These are phyloP conservation scores for Drosophila novamexicana DNA, from an alignment of 1,140 invertebrate species.

Conservation along the genomic window DNA sequence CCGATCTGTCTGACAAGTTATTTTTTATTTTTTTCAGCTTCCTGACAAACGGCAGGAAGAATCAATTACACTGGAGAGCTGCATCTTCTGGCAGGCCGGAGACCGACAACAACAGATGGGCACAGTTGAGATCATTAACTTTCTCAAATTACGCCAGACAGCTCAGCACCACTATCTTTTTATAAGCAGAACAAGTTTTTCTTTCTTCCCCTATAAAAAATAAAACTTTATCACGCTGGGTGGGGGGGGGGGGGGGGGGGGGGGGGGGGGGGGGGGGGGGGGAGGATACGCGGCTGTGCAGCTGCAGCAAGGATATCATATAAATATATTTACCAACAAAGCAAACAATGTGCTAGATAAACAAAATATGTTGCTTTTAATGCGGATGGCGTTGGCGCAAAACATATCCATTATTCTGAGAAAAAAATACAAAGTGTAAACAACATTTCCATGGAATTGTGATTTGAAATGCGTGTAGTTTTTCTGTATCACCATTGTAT, in stretches of 20 bases:
- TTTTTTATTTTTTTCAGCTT: conserved; percentile 55
- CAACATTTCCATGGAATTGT: conserved; percentile 36
- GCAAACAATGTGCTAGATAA: conserved; percentile 25
- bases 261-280: neutral
- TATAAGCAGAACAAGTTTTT: conserved; percentile 7
- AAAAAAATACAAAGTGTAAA: conserved; percentile 16
- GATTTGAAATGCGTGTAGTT: conserved; percentile 38
- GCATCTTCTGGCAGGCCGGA: conserved; percentile 43
- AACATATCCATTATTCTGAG: conserved; percentile 28
- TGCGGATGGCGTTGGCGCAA: neutral
- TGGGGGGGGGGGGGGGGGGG: neutral
- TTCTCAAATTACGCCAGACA: conserved; percentile 68
- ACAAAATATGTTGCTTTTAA: conserved; percentile 39
- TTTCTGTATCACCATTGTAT: conserved; percentile 28
- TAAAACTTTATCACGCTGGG: neutral
- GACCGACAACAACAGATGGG: conserved; percentile 69
- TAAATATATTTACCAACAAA: neutral
- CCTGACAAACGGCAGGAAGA: conserved; percentile 61
- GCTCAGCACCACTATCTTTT: conserved; percentile 37
- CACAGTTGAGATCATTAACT: conserved; percentile 58
- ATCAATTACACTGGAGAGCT: conserved; percentile 56
- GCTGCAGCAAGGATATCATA: conserved; percentile 46
- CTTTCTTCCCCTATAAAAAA: neutral
- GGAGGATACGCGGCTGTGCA: conserved; percentile 14
- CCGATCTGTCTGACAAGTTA: conserved; percentile 65